Conservation (phyloP, 2,888 invertebrate genomes). For the Sinopyrophorus schimmeli region DNA sequence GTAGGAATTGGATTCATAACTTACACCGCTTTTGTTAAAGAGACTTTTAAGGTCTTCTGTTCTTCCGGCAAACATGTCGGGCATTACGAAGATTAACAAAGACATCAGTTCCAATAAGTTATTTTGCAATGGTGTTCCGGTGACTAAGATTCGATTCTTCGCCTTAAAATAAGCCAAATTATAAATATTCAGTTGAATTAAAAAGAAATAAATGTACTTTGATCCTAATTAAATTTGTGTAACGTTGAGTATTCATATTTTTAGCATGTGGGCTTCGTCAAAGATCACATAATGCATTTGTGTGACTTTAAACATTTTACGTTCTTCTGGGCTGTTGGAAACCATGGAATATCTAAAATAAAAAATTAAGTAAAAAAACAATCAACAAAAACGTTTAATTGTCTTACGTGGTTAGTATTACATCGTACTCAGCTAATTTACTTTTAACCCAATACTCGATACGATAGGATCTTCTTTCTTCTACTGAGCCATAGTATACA, state of each 20-base stretch:
- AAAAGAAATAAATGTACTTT: no score
- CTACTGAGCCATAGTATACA: constrained; percentile 86
- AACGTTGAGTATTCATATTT: constrained; percentile 93
- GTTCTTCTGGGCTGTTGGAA: constrained; percentile 83
- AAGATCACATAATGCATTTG: constrained; percentile 91
- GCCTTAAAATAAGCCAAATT: constrained; percentile 61
- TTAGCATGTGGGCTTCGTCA: constrained; percentile 98
- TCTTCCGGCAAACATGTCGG: constrained; percentile 88
- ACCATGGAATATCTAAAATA: constrained; percentile 69
- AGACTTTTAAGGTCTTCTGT: constrained; percentile 84
- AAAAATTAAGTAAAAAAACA: no score
- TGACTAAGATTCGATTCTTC: constrained; percentile 81
- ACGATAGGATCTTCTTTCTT: constrained; percentile 78
- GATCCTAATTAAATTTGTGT: constrained; percentile 84
- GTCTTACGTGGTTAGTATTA: constrained; percentile 87
- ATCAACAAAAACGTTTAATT: constrained; percentile 8
- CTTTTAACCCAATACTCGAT: constrained; percentile 71
- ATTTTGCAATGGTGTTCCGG: constrained; percentile 96
- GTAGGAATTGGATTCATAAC: constrained; percentile 38
- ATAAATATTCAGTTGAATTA: no score
- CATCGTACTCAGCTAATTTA: constrained; percentile 74
- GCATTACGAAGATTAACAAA: constrained; percentile 93
- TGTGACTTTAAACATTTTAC: constrained; percentile 87
- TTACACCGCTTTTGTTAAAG: constrained; percentile 76
- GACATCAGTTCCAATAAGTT: constrained; percentile 96